Conservation (phyloP, 1,140 invertebrate genomes). For the Steinernema feltiae region DNA sequence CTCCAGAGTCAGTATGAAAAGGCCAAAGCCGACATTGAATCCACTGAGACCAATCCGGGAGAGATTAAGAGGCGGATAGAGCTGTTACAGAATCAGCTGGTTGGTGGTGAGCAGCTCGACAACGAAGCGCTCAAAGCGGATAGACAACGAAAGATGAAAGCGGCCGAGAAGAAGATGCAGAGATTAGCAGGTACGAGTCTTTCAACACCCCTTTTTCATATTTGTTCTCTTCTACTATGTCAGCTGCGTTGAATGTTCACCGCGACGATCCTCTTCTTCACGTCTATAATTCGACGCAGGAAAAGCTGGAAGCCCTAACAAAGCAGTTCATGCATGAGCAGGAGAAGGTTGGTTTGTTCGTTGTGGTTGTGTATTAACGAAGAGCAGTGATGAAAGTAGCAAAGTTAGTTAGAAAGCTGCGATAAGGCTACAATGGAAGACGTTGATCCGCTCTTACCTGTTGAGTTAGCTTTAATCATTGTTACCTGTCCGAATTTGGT, state of each 20-base stretch:
- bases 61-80: slow-evolving; percentile 61
- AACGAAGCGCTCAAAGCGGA: slow-evolving; percentile 66
- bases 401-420: no score
- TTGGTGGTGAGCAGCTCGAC: slow-evolving; percentile 72
- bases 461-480: no score
- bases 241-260: slow-evolving; percentile 66
- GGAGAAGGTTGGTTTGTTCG: no score
- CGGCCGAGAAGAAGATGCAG: slow-evolving; percentile 67
- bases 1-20: slow-evolving; percentile 64
- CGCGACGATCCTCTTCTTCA: slow-evolving; percentile 68
- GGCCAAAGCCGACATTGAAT: slow-evolving; percentile 30
- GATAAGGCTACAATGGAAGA: no score
- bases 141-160: slow-evolving; percentile 66
- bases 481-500: no score
- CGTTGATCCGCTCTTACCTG: no score
- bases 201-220: slow-evolving; percentile 18
- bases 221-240: slow-evolving; percentile 28
- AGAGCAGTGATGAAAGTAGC: no score
- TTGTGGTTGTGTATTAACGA: no score
- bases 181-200: slow-evolving; percentile 59
- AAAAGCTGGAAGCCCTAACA: slow-evolving; percentile 71
- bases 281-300: slow-evolving; percentile 71
- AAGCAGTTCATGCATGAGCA: slow-evolving; percentile 68
- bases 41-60: slow-evolving; percentile 38
- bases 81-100: slow-evolving; percentile 69